phyloP scores from a whole-genome alignment of 2,888 invertebrate genomes.

The Reticulitermes lucifugus region DNA sequence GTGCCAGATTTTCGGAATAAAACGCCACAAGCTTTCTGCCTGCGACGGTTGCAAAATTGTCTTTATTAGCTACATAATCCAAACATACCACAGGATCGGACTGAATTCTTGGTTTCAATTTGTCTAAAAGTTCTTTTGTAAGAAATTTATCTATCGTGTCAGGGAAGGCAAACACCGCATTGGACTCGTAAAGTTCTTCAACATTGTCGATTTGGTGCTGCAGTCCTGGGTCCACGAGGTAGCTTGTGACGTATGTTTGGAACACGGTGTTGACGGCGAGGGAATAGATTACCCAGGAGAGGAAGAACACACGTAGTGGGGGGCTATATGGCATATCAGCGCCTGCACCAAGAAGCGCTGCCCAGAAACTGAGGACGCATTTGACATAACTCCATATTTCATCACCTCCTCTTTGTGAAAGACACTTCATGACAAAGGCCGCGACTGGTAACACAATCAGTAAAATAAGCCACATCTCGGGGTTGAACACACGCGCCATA shows the following conservation, averaged over 20 bases:
- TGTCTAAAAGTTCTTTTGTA: not conserved
- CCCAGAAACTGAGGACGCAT: not conserved
- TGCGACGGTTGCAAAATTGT: not conserved
- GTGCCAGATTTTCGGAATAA: not conserved
- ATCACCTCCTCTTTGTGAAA: not conserved
- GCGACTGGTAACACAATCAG: not conserved
- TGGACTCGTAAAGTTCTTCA: not conserved
- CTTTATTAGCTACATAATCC: not conserved
- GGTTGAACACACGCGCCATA: constrained; percentile 20
- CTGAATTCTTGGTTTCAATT: not conserved
- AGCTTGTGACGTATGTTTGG: not conserved
- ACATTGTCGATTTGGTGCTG: not conserved
- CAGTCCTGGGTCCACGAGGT: not conserved
- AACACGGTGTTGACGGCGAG: constrained; percentile 23
- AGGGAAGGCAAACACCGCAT: not conserved
- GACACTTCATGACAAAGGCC: not conserved
- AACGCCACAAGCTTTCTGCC: not conserved
- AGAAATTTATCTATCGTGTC: not conserved
- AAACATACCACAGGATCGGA: not conserved
- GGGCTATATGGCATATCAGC: not conserved
- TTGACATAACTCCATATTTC: not conserved
- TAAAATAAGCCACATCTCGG: not conserved
- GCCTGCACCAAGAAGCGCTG: not conserved
- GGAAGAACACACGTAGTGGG: not conserved
- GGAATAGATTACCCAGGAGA: constrained; percentile 8